Percentiles rank a stretch among this genome's conserved stretches.
Conservation (phyloP, 2,797 vertebrate genomes). For the Sebastes matsubarae region DNA sequence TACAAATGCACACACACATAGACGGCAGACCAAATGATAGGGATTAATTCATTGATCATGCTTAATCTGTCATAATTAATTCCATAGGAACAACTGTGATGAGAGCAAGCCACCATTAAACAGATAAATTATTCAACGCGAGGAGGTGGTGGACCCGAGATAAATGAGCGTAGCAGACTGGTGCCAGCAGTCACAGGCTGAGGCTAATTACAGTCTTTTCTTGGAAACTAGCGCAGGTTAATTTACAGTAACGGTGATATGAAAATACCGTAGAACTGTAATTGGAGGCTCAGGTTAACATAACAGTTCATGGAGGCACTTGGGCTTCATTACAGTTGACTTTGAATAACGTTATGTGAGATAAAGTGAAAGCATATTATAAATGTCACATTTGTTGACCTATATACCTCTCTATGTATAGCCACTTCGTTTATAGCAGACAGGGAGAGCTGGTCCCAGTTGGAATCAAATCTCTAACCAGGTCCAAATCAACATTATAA, state of each 20-base stretch:
- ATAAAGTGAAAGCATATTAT: background rate
- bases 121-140: slow-evolving; percentile 78
- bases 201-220: slow-evolving; percentile 75
- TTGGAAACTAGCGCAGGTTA: slow-evolving; percentile 73
- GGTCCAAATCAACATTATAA: too few species aligned
- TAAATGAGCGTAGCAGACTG: slow-evolving; percentile 67
- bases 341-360: slow-evolving; percentile 30
- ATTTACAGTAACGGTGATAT: slow-evolving; percentile 51
- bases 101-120: slow-evolving; percentile 73
- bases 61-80: slow-evolving; percentile 81
- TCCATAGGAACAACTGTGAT: slow-evolving; percentile 76
- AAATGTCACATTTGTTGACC: slow-evolving; percentile 11
- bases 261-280: slow-evolving; percentile 37
- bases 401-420: background rate
- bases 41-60: slow-evolving; percentile 74
- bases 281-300: slow-evolving; percentile 52
- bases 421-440: background rate
- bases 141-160: slow-evolving; percentile 67
- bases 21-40: slow-evolving; percentile 63
- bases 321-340: slow-evolving; percentile 16
- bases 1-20: slow-evolving; percentile 52
- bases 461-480: background rate
- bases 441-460: background rate
- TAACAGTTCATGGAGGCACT: slow-evolving; percentile 30
- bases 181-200: slow-evolving; percentile 64